A percentile compares a stretch with the other conserved stretches of the same genome.
Evolutionary conservation across 1,140 invertebrate species (phyloP).

Genomic region (Eueides isabella): DNA sequence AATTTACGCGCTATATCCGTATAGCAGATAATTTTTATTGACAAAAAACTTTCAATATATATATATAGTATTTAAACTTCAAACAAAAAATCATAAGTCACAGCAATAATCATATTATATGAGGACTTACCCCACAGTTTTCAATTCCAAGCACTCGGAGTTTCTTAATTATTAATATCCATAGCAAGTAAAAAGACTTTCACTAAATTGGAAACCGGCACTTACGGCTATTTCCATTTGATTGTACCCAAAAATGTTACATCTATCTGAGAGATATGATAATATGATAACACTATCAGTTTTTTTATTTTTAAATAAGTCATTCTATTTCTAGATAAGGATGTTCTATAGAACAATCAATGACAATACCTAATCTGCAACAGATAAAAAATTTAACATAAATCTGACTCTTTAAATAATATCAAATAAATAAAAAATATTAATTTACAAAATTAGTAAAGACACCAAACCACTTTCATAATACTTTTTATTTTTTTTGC

Average conservation of each 20-base stretch:
- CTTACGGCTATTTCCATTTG: conserved; percentile 35
- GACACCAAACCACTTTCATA: no score
- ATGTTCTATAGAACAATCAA: conserved; percentile 17
- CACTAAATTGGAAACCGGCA: conserved; percentile 24
- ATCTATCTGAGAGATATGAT: conserved; percentile 56
- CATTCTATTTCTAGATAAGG: conserved; percentile 22
- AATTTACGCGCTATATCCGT: background rate
- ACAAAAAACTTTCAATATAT: background rate
- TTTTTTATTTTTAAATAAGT: conserved; percentile 24
- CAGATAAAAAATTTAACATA: background rate
- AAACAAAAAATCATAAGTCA: background rate
- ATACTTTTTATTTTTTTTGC: no score
- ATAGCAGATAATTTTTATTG: background rate
- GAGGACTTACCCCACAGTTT: conserved; percentile 20
- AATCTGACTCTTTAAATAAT: background rate
- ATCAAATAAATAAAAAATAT: background rate
- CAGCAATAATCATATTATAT: background rate
- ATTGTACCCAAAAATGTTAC: conserved; percentile 45
- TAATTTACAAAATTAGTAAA: background rate
- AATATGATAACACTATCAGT: conserved; percentile 48
- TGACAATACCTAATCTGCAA: background rate
- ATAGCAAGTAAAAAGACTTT: conserved; percentile 4
- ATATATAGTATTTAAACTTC: background rate
- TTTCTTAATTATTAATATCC: conserved; percentile 23
- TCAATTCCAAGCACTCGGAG: conserved; percentile 24